Conservation (phyloP, 1,140 invertebrate species). For the Trichogramma pretiosum region DNA sequence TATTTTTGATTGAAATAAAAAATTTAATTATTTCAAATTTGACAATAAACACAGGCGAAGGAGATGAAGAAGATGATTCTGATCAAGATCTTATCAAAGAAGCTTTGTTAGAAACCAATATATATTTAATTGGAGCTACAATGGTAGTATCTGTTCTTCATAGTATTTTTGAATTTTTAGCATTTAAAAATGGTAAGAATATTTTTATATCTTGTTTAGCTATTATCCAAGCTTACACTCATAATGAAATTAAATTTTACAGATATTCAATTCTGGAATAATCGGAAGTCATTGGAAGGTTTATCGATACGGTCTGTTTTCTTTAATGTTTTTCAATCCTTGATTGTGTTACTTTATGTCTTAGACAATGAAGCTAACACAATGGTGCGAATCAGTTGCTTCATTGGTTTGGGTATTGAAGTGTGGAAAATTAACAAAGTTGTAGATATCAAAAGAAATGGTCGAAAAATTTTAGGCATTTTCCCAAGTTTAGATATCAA, state of each 20-base stretch:
- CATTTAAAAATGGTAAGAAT: slow-evolving; percentile 91
- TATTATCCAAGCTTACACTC: background rate
- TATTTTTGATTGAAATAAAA: too few relatives aligned
- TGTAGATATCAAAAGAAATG: slow-evolving; percentile 73
- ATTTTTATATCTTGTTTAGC: background rate
- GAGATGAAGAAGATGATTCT: slow-evolving; percentile 69
- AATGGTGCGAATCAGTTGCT: slow-evolving; percentile 84
- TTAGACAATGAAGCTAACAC: slow-evolving; percentile 98
- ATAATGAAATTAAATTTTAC: slow-evolving; percentile 27
- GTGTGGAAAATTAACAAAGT: slow-evolving; percentile 99
- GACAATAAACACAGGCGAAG: slow-evolving; percentile 24
- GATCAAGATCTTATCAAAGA: slow-evolving; percentile 97
- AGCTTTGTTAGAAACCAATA: slow-evolving; percentile 93
- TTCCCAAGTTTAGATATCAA: slow-evolving; percentile 73
- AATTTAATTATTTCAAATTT: background rate
- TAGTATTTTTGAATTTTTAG: slow-evolving; percentile 95
- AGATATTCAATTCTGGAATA: slow-evolving; percentile 99
- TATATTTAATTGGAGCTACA: slow-evolving; percentile 87
- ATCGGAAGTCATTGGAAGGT: slow-evolving; percentile 92
- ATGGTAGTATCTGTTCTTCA: slow-evolving; percentile 90
- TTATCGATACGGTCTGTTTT: slow-evolving; percentile 97
- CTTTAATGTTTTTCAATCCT: slow-evolving; percentile 95
- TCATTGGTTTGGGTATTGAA: slow-evolving; percentile 93
- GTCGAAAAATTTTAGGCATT: slow-evolving; percentile 62
- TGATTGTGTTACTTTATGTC: slow-evolving; percentile 92